Evolutionary conservation across 2,113 vertebrate genomes (phyloP), one percentile per base, ranked within the genome.

Genomic region (Tachysurus vachellii): DNA sequence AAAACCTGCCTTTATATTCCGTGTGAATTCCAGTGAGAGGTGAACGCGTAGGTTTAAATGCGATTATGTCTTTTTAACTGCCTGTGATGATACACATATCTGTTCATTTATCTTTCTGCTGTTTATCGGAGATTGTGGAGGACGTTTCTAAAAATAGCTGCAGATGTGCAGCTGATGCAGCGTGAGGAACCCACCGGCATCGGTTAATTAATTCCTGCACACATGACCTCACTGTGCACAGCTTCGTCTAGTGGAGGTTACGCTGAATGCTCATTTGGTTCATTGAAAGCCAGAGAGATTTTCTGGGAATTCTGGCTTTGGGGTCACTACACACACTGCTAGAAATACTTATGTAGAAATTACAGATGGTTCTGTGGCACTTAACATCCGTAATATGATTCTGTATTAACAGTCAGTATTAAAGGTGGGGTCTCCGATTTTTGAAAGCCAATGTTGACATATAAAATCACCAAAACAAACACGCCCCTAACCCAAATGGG

Each of bases 141-240:
- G 70, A 68, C 87, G 91, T 80, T 90, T 91, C 94, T 94, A 95
- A 95, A 95, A 95, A 95, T 95, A 95, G 88, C 93, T 82, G 86
- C 86, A 86, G 88, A 66, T 87, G 83, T 90, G 86, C 87, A 87
- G 75, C 84, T 88, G 91, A 90, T 89, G 88, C 91, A 89, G 91
- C n/a, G 77, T 90, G 88, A 91, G 91, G 93, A 93, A 93, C 91
- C 92, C 91, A 92, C 91, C 80, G 90, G 82, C 91, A 91, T 91
- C 88, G 81, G 90, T 77, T 90, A 85, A 93, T 92, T 93, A 86
- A 89, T 92, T 92, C 91, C 91, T 92, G 87, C 76, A 92, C 89
- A 91, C 90, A 90, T 87, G 68, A 89, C 88, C 80, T n/a, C 61
- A 16, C 3, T 11, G 82, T 31, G 82, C 13, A 68, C 82, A 42